Percentiles rank a stretch among this genome's conserved stretches.
phyloP scores from a whole-genome alignment of 2,113 vertebrate genomes.

The Sapajus apella region DNA sequence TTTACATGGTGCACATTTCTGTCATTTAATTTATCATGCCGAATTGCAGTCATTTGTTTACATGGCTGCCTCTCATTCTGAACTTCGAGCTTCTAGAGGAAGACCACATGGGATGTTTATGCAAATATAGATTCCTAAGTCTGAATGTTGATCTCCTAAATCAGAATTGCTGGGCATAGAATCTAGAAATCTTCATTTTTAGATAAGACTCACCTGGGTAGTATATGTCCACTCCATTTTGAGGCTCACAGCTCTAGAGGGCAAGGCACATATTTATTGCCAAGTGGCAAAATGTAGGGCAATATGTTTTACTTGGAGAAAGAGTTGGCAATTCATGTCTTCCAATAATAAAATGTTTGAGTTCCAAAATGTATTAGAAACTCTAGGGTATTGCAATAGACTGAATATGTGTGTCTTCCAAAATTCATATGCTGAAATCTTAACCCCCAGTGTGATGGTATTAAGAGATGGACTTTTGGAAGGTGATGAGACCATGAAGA shows the following conservation, averaged over 20 bases:
- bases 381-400: neutral
- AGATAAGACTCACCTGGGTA: neutral
- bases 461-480: no score
- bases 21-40: neutral
- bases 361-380: slow-evolving; percentile 1
- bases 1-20: no score
- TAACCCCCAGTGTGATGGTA: neutral
- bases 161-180: neutral
- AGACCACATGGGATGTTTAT: neutral
- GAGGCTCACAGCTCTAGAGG: neutral
- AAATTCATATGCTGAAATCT: neutral
- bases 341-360: neutral
- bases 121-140: neutral
- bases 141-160: neutral
- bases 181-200: neutral
- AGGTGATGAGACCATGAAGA: neutral
- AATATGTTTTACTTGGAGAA: neutral
- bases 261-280: neutral
- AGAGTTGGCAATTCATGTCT: neutral
- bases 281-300: neutral
- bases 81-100: neutral
- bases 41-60: neutral
- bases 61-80: neutral
- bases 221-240: neutral
- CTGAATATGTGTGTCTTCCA: neutral